Base-by-base conservation (phyloP, 2,888 invertebrate genomes). In the Thera obeliscata region DNA sequence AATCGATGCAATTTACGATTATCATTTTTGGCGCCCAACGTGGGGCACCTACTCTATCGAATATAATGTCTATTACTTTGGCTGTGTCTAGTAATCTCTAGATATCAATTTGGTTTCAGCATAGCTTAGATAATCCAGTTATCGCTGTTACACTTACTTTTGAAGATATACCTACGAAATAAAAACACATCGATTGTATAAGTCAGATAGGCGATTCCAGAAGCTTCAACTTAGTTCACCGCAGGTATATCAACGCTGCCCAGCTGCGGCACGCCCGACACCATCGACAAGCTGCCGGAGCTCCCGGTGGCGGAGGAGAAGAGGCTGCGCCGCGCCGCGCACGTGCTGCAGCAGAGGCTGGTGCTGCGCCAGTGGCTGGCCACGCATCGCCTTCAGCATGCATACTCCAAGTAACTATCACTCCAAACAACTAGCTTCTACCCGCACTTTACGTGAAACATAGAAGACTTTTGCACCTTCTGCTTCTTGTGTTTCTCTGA, bases 311-410 rank as follows among this genome's bases (percentile, higher is more conserved):
- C 96, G 68, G 98, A 98, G 90, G 97, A 97, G 87, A 96, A 96
- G 87, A 95, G 97, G 60, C 93, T 98, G 72, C 97, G 97, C 78
- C 95, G 97, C 56, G 97, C 98, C 7, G 97, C 97, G 6, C 94
- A 96, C 69, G 95, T 96, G 74, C 93, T 98, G 79, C 97, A 97
- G 88, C 97, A 98, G 87, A 95, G 97, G 71, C 95, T 98, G 69
- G 96, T 98, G 76, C 94, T 98, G 78, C 95, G 97, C 38, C 97
- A 97, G 94, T 98, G 98, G 98, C 94, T 98, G 70, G 94, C 95
- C 76, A 96, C 96, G 76, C 95, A 96, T 86, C 95, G 95, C 54
- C 93, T 97, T 72, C 96, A 96, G 81, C 95, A 96, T 80, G 95
- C 96, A 64, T 96, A 96, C 83, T 95, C 96, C 81, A 95, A 96